phyloP scores from a whole-genome alignment of 2,113 vertebrate genomes.

The Varanus komodoensis region DNA sequence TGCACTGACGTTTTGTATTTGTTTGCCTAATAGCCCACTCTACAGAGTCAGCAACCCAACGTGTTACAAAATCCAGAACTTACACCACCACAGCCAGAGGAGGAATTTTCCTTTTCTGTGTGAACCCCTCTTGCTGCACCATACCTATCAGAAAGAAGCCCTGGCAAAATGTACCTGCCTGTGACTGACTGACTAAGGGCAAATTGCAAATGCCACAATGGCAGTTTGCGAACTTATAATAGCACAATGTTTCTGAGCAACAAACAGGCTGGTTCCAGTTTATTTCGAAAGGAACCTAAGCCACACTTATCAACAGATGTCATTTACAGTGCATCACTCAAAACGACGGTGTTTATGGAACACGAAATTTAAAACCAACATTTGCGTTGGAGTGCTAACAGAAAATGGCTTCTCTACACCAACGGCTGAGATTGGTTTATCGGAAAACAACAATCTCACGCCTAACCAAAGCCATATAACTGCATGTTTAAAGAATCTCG shows the following conservation, averaged over 20 bases:
- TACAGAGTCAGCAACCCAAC: neutral
- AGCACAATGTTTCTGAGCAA: conserved; percentile 35
- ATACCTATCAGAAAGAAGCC: neutral
- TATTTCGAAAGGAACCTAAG: conserved; percentile 47
- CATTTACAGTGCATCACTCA: conserved; percentile 48
- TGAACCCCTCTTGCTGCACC: neutral
- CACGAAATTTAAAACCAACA: conserved; percentile 62
- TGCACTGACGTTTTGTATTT: neutral
- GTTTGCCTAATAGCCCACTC: neutral
- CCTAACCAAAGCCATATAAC: conserved; percentile 56
- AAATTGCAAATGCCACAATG: neutral
- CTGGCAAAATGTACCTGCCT: neutral
- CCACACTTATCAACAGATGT: conserved; percentile 53
- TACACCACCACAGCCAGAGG: neutral
- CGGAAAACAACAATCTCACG: conserved; percentile 54
- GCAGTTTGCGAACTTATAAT: neutral
- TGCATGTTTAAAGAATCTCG: conserved; percentile 50
- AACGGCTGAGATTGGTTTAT: conserved; percentile 43
- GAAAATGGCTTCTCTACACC: conserved; percentile 53
- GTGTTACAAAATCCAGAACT: neutral
- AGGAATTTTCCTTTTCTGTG: neutral
- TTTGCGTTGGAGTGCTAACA: conserved; percentile 55
- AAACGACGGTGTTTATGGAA: conserved; percentile 64
- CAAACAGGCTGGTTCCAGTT: conserved; percentile 23
- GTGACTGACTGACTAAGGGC: neutral